Base-by-base conservation (phyloP, 2,113 vertebrate genomes). In the Burhinus oedicnemus region DNA sequence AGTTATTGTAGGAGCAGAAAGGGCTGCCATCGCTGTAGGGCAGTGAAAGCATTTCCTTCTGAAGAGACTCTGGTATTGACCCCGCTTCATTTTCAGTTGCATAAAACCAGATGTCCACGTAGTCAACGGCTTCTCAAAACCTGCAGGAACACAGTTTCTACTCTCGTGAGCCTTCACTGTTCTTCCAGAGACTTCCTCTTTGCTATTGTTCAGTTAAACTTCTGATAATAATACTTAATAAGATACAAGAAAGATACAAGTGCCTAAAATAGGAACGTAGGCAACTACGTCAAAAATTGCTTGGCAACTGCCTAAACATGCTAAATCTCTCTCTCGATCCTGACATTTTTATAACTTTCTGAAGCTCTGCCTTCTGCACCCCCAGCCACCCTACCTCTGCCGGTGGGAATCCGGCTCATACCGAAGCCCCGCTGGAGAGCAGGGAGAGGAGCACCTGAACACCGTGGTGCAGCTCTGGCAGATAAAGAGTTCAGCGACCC, bases 391-490 rank as follows among this genome's bases (percentile, higher is more conserved):
- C 12, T 27, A 40, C 40, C 38, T 32, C 25, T 1, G 2, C 10
- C 0, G 2, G 51, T 23, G 23, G 38, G 38, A 38, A 76, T 8
- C 3, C 2, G 9, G 40, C 15, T 65, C 18, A 3, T 8, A 32
- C 8, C 6, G 0, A 62, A 64, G 45, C 29, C 17, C 40, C 6
- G 3, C 26, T 22, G 30, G 65, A 32, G 26, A 32, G 13, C 32
- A 13, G 9, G 40, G 5, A 11, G 40, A n/a, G 38, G 40, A 55
- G 25, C 16, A 34, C 6, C 40, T 15, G 3, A 42, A 38, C 36
- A 12, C 11, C 30, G 1, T 7, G 12, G 27, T 7, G 26, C 55
- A 30, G 21, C 42, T 47, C n/a, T 26, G 44, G 36, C 60, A 66
- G 0, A 1, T 14, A 11, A 51, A 30, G 34, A 18, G 27, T 38